A percentile compares a stretch with the other conserved stretches of the same genome.
Evolutionary conservation across 2,888 invertebrate species (phyloP).

Genomic region (Thymelicus sylvestris): DNA sequence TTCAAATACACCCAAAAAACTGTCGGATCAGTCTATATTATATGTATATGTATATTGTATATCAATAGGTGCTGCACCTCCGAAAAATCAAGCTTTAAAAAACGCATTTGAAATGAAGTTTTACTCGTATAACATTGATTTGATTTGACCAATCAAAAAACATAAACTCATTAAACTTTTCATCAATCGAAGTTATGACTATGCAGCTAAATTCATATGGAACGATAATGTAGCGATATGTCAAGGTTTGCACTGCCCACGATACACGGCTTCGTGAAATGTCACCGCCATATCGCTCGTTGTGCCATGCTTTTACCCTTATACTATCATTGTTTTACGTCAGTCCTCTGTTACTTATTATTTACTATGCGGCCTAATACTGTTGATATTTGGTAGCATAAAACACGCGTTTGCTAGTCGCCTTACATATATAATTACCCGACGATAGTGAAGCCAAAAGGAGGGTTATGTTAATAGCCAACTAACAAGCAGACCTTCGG

Average conservation of each 20-base stretch:
- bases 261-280: constrained; percentile 44
- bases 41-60: too few species aligned
- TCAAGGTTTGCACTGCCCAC: constrained; percentile 39
- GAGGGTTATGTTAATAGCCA: too few species aligned
- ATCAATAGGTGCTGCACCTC: too few species aligned
- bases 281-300: constrained; percentile 38
- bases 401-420: neutral
- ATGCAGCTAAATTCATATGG: constrained; percentile 6
- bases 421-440: too few species aligned
- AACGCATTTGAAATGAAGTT: too few species aligned
- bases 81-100: too few species aligned
- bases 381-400: neutral
- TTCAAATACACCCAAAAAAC: too few species aligned
- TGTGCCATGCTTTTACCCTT: constrained; percentile 36
- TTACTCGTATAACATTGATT: neutral
- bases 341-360: constrained; percentile 23
- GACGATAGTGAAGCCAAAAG: too few species aligned
- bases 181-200: neutral
- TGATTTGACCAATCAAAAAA: neutral
- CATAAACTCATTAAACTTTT: constrained; percentile 1
- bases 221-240: constrained; percentile 33
- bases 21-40: too few species aligned
- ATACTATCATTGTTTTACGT: constrained; percentile 28
- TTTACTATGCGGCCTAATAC: neutral
- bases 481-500: too few species aligned